Evolutionary conservation across 64 coral and sea anemone species (phyloP), one percentile per base, ranked within the genome.

Genomic region (Stylophora pistillata): DNA sequence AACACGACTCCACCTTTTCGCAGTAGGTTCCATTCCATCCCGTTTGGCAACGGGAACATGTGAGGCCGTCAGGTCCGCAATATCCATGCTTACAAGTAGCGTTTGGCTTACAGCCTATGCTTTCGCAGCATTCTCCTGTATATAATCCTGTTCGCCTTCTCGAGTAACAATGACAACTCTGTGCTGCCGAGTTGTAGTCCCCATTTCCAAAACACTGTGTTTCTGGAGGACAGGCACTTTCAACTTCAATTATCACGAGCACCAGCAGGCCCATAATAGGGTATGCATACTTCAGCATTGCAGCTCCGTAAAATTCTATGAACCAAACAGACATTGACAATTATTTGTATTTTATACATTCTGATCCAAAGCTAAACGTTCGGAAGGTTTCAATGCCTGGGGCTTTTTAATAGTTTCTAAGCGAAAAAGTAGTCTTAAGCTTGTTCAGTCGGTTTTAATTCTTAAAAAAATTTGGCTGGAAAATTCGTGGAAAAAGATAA

Each of bases 141-240:
- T 37, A 82, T 18, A 3, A 64, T 73, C 62, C 56, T 0, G 21
- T 74, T 62, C n/a, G 30, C 25, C 13, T 31, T n/a, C 37, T 21
- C 2, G 60, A 4, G 58, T 74, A 53, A 25, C 95, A 96, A 0
- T 60, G 25, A 33, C 95, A 96, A 12, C 82, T 96, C 29, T 96
- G 88, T 5, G 82, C 72, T 76, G 66, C 2, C 65, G 74, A 18
- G 32, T 93, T 75, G 60, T 91, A 96, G 5, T 89, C 9, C 13
- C 95, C 95, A 55, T 96, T 87, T 14, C 95, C 95, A 78, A 93
- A 96, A 58, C 95, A 96, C 55, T 86, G 87, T 28, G 95, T 96
- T 34, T 93, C 82, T 3, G 91, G 74, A 15, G 76, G 63, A 20
- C 95, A 96, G n/a, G 70, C 54, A 14, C 94, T 80, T 53, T 14